phyloP scores from a whole-genome alignment of 1,140 invertebrate genomes.

The Epicauta chinensis region DNA sequence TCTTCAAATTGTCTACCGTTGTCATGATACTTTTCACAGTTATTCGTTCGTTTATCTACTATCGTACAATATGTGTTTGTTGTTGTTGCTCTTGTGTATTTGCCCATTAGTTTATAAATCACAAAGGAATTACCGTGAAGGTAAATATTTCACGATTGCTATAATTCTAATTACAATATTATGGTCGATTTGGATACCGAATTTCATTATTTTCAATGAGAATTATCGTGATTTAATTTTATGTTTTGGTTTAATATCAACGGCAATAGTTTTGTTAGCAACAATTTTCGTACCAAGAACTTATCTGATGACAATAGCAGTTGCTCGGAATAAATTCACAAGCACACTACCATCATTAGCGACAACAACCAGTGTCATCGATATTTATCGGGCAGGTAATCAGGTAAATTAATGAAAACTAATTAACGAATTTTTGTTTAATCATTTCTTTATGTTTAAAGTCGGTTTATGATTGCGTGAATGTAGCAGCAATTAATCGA shows the following conservation, averaged over 20 bases:
- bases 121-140: conserved; percentile 58
- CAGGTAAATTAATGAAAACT: conserved; percentile 21
- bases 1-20: conserved; percentile 44
- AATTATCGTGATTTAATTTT: conserved; percentile 51
- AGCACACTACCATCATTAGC: conserved; percentile 45
- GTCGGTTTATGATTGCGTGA: conserved; percentile 41
- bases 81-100: conserved; percentile 47
- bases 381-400: conserved; percentile 36
- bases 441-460: conserved; percentile 23
- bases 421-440: conserved; percentile 7
- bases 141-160: conserved; percentile 46
- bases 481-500: conserved; percentile 38
- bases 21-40: conserved; percentile 42
- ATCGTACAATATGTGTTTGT: conserved; percentile 50
- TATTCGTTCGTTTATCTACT: conserved; percentile 43
- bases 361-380: conserved; percentile 32
- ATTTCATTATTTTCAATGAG: conserved; percentile 44
- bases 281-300: conserved; percentile 55
- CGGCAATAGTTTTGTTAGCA: conserved; percentile 49
- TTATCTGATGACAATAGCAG: conserved; percentile 52
- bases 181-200: conserved; percentile 50
- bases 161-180: conserved; percentile 42
- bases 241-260: conserved; percentile 51
- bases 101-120: conserved; percentile 51
- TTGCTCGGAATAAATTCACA: conserved; percentile 47